phyloP scores from a whole-genome alignment of 2,888 invertebrate genomes.

The Tetramorium bicarinatum region DNA sequence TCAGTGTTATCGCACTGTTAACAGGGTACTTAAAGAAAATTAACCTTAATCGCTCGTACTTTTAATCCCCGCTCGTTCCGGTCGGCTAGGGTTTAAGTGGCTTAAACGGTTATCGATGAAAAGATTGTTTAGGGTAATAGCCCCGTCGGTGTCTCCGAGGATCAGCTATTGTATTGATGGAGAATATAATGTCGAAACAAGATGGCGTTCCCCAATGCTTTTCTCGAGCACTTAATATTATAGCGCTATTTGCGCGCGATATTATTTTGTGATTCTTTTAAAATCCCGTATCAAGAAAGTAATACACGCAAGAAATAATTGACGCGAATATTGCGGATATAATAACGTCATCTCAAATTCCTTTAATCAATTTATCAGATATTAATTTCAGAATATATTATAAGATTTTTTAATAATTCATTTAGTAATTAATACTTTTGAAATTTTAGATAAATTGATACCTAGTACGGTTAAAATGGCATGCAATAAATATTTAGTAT shows the following conservation, averaged over 20 bases:
- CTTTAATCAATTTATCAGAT: not conserved
- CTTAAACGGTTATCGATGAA: conserved; percentile 72
- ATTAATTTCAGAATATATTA: not conserved
- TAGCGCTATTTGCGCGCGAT: not conserved
- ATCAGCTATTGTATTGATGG: conserved; percentile 43
- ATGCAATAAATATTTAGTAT: not conserved
- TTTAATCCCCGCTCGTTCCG: conserved; percentile 71
- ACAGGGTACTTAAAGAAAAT: conserved; percentile 76
- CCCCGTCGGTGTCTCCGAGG: conserved; percentile 57
- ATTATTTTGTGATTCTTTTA: not conserved
- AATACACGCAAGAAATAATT: not conserved
- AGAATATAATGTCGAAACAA: conserved; percentile 12
- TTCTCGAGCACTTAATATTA: conserved; percentile 22
- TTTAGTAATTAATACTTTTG: not conserved
- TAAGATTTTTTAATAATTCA: not conserved
- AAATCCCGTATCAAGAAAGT: not conserved
- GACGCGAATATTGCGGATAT: not conserved
- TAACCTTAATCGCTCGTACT: conserved; percentile 73
- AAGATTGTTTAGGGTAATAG: conserved; percentile 71
- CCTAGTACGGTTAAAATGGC: not conserved
- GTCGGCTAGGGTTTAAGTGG: conserved; percentile 69
- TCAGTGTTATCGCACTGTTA: conserved; percentile 77
- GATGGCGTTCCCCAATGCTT: no score
- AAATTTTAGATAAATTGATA: not conserved
- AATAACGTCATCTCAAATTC: not conserved